phyloP scores from a whole-genome alignment of 2,797 vertebrate species.

The Gymnopithys bicolor region DNA sequence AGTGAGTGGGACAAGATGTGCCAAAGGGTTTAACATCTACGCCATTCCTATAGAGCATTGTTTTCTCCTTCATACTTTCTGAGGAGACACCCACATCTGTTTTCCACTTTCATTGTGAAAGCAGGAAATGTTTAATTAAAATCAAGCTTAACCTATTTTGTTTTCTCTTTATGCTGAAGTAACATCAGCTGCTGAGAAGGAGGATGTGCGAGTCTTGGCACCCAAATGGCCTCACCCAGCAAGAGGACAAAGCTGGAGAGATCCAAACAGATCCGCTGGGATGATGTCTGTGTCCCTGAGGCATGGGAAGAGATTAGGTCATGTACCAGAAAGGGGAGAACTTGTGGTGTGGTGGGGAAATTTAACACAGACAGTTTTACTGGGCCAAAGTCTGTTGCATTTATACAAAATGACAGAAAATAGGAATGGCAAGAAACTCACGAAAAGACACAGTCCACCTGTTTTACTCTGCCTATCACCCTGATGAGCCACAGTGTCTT shows the following conservation, averaged over 20 bases:
- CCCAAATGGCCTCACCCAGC: not conserved
- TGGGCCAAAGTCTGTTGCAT: not conserved
- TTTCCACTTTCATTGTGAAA: conserved; percentile 61
- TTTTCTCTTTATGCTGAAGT: not conserved
- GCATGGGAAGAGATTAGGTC: not conserved
- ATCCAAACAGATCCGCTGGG: accelerated
- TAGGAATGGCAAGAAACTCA: not conserved
- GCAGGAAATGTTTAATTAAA: conserved; percentile 68
- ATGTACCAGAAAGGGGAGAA: not conserved
- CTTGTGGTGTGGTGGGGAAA: not conserved
- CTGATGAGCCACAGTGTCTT: not conserved
- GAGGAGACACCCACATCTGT: conserved; percentile 59
- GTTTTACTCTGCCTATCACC: not conserved
- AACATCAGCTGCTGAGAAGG: not conserved
- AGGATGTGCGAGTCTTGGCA: conserved; percentile 13
- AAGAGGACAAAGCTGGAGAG: not conserved
- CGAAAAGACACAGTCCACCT: not conserved
- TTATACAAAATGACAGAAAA: not conserved
- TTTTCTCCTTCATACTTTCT: conserved; percentile 34
- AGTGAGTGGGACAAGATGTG: conserved; percentile 51
- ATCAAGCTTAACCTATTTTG: conserved; percentile 25
- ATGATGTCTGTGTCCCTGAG: not conserved
- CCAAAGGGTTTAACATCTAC: conserved; percentile 35
- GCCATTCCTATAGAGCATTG: conserved; percentile 19
- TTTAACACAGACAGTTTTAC: accelerated